phyloP scores from a whole-genome alignment of 2,888 invertebrate genomes.

The Chydorus sphaericus region DNA sequence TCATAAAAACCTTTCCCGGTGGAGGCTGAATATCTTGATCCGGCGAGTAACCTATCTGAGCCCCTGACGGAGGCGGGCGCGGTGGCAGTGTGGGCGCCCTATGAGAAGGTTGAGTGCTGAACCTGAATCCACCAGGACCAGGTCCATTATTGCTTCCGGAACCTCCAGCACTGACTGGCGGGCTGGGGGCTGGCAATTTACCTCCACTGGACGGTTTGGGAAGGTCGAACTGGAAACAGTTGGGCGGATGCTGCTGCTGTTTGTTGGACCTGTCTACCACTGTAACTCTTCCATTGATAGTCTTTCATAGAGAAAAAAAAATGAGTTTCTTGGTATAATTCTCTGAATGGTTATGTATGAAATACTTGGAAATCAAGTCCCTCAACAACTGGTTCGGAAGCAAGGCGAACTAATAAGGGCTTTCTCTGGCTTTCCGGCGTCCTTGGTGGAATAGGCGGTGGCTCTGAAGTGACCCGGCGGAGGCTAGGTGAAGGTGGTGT shows the following conservation, averaged over 20 bases:
- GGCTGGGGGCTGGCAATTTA: neutral
- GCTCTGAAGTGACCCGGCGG: constrained; percentile 15
- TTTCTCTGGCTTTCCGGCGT: constrained; percentile 15
- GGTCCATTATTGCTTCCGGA: neutral
- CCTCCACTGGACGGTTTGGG: neutral
- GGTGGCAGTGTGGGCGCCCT: constrained; percentile 11
- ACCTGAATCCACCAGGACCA: neutral
- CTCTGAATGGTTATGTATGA: too few relatives aligned
- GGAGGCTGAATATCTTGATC: neutral
- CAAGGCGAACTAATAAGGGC: constrained; percentile 11
- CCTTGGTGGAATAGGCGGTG: constrained; percentile 14
- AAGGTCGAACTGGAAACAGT: constrained; percentile 6
- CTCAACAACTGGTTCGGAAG: constrained; percentile 14
- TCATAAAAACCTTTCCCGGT: neutral
- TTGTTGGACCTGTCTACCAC: neutral
- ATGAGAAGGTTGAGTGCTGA: neutral
- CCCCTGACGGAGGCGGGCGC: constrained; percentile 12
- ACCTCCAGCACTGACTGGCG: neutral
- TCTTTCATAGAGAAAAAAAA: too few relatives aligned
- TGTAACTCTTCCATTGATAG: constrained; percentile 8
- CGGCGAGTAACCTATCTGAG: neutral
- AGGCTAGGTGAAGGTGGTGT: constrained; percentile 15
- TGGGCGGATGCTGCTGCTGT: neutral
- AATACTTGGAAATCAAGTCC: constrained; percentile 13
- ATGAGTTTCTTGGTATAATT: too few relatives aligned